phyloP scores from a whole-genome alignment of 1,140 invertebrate species.

The Elymnias hypermnestra region DNA sequence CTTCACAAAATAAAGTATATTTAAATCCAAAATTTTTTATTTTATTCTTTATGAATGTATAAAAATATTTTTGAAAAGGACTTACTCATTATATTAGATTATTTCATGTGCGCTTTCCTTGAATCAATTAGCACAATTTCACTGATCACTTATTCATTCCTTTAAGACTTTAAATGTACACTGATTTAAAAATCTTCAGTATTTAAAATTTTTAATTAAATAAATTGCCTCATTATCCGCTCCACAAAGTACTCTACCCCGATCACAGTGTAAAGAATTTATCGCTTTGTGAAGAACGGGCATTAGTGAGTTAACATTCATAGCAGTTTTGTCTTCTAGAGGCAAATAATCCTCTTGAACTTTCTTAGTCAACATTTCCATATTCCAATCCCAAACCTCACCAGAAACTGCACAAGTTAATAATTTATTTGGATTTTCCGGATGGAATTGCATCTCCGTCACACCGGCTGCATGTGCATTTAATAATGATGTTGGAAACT shows the following conservation, averaged over 20 bases:
- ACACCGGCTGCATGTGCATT: slow-evolving; percentile 86
- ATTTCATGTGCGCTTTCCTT: too few relatives aligned
- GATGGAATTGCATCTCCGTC: slow-evolving; percentile 34
- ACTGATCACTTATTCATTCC: too few relatives aligned
- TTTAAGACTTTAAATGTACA: too few relatives aligned
- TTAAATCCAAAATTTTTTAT: slow-evolving; percentile 38
- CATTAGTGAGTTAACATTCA: slow-evolving; percentile 85
- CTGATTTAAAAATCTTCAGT: too few relatives aligned
- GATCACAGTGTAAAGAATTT: slow-evolving; percentile 87
- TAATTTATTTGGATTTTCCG: too few relatives aligned
- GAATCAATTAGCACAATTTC: too few relatives aligned
- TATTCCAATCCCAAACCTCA: slow-evolving; percentile 92
- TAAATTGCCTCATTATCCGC: slow-evolving; percentile 91
- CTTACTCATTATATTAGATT: too few relatives aligned
- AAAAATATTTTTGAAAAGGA: too few relatives aligned
- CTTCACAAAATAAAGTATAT: slow-evolving; percentile 56
- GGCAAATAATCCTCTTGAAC: slow-evolving; percentile 75
- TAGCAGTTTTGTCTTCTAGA: slow-evolving; percentile 80
- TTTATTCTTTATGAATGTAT: too few relatives aligned
- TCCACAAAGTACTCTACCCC: slow-evolving; percentile 84
- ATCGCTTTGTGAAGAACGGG: slow-evolving; percentile 83
- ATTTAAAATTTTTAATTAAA: slow-evolving; percentile 80
- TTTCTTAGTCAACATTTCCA: slow-evolving; percentile 65
- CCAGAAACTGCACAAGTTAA: slow-evolving; percentile 80
- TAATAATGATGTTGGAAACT: slow-evolving; percentile 86